Evolutionary conservation across 2,888 invertebrate genomes (phyloP), one percentile per base, ranked within the genome.

Genomic region (Papilio elwesi): DNA sequence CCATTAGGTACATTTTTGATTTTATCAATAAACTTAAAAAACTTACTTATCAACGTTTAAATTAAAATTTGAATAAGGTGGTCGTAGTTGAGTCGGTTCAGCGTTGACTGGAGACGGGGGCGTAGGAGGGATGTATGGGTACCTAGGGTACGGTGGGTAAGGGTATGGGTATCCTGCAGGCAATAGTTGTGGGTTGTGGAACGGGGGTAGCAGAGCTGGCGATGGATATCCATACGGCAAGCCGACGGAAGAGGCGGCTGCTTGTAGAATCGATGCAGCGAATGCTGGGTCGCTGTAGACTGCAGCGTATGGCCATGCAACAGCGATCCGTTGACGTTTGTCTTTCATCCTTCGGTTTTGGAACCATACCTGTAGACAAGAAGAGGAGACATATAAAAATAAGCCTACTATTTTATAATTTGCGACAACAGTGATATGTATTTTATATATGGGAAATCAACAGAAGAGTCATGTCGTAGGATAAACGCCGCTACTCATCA

Each of bases 291-390:
- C 99, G 47, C 98, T 96, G 91, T 98, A 98, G 72, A 99, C 98
- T 0, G 98, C 97, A 0, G 97, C 97, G 90, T 98, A 98, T 0
- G 99, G 99, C 99, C 99, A 99, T 0, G 98, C 97, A 79, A 99
- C 96, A 0, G 98, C 98, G 88, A 98, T 97, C 15, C 98, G 95
- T 85, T 99, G 99, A 0, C 99, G 95, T 83, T 99, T 99, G 93
- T 99, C 99, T 86, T 99, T 98, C 98, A 98, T 98, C 69, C 98
- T 94, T 51, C 98, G 95, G 88, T 98, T 98, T 95, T 98, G 98
- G 88, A 99, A 99, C 99, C 99, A 99, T 26, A 98, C 98, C 98
- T 98, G 95, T 90, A 53, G 78, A 80, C 80, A 87, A 89, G 78
- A 67, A 68, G 49, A 71, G 36, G 57, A 59, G n/a, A 55, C n/a